Conservation (phyloP, 2,888 invertebrate species). For the Gerris lacustris region DNA sequence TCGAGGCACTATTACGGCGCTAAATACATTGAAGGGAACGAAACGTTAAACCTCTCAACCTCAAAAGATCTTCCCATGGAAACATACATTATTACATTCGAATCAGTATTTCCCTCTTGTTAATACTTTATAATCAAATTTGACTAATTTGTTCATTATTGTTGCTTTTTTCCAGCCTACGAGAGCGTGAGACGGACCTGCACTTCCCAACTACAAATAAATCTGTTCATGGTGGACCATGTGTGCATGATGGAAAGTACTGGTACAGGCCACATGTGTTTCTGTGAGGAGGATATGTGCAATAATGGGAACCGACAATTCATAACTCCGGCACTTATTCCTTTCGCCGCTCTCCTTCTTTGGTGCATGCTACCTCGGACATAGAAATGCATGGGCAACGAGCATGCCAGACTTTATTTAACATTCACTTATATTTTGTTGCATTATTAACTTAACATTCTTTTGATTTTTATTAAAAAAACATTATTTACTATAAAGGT, state of each 20-base stretch:
- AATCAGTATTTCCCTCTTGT: no score
- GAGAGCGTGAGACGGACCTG: slow-evolving; percentile 84
- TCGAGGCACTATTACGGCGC: no score
- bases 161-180: slow-evolving; percentile 52
- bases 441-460: no score
- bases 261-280: slow-evolving; percentile 95
- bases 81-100: no score
- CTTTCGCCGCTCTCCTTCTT: background rate
- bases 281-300: slow-evolving; percentile 96
- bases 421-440: no score
- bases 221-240: slow-evolving; percentile 94
- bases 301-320: slow-evolving; percentile 39
- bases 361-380: background rate
- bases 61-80: no score
- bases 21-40: no score
- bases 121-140: no score
- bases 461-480: no score
- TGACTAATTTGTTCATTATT: no score
- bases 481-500: no score
- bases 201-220: slow-evolving; percentile 86
- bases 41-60: no score
- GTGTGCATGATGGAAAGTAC: slow-evolving; percentile 98
- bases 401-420: background rate
- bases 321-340: background rate
- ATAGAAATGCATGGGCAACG: background rate